Evolutionary conservation across 2,797 vertebrate genomes (phyloP).

Genomic region (Prionace glauca): DNA sequence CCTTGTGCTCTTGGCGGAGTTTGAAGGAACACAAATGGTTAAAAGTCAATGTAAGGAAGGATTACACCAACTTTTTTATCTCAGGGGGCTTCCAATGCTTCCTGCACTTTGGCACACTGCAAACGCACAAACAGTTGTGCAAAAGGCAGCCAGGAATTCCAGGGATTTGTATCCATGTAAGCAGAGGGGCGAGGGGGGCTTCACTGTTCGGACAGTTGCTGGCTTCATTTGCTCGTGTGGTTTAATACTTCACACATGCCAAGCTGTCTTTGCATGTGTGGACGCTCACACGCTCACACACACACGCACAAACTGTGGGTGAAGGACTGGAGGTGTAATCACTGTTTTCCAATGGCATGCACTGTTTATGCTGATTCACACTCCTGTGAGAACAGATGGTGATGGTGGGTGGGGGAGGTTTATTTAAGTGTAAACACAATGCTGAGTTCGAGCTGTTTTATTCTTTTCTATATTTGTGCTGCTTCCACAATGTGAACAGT

Average conservation of each 20-base stretch:
- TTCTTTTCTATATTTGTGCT: not conserved
- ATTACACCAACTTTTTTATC: not conserved
- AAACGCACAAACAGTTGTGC: not conserved
- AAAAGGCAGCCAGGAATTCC: not conserved
- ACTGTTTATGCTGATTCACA: not conserved
- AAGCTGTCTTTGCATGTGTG: not conserved
- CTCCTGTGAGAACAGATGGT: constrained; percentile 26
- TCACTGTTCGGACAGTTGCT: not conserved
- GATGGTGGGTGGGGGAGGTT: not conserved
- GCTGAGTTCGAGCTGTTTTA: not conserved
- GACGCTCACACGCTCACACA: not conserved
- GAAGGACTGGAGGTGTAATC: not conserved
- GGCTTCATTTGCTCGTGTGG: not conserved
- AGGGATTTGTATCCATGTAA: not conserved
- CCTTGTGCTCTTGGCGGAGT: not conserved
- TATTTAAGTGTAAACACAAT: not conserved
- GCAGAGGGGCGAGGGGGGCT: not conserved
- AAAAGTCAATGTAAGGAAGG: not conserved
- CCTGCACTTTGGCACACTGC: not conserved
- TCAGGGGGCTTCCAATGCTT: not conserved
- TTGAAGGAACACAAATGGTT: not conserved
- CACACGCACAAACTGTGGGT: not conserved
- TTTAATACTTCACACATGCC: not conserved
- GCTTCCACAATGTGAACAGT: not conserved
- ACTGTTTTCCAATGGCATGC: not conserved